Conservation (phyloP, 2,113 vertebrate genomes). For the Salvator merianae region DNA sequence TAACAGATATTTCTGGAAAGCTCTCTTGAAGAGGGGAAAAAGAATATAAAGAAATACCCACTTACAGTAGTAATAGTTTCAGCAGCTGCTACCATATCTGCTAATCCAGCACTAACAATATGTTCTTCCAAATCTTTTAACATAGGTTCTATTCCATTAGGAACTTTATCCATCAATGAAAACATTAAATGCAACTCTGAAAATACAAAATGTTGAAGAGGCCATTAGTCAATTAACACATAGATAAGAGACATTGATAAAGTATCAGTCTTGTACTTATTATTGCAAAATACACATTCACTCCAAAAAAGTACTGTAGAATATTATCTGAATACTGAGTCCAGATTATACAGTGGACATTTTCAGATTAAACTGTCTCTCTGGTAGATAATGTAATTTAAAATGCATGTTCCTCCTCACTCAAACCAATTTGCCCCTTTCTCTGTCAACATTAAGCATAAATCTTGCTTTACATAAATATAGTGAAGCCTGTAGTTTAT, state of each 20-base stretch:
- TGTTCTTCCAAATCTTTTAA: slow-evolving; percentile 99
- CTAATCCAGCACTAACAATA: slow-evolving; percentile 96
- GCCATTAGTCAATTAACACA: slow-evolving; percentile 28
- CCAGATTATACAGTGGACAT: neutral
- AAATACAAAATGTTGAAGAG: slow-evolving; percentile 62
- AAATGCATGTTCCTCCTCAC: neutral
- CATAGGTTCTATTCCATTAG: slow-evolving; percentile 97
- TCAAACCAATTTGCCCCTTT: neutral
- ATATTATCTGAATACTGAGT: neutral
- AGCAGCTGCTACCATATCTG: slow-evolving; percentile 98
- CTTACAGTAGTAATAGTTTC: slow-evolving; percentile 98
- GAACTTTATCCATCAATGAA: slow-evolving; percentile 99
- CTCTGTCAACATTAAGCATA: neutral
- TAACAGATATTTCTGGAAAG: neutral
- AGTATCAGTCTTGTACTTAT: too few species aligned
- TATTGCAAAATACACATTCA: neutral
- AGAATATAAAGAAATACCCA: slow-evolving; percentile 29
- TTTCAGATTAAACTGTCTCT: neutral
- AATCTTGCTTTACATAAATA: neutral
- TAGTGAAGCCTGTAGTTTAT: neutral
- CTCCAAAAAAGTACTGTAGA: neutral
- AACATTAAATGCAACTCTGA: slow-evolving; percentile 98
- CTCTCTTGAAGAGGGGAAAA: neutral
- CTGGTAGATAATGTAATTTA: neutral
- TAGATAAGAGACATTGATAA: too few species aligned